Percentiles rank a stretch among this genome's conserved stretches.
These are phyloP conservation scores for Petrolisthes manimaculis DNA, from an alignment of 2,888 invertebrate genomes.

Conservation along the genomic window DNA sequence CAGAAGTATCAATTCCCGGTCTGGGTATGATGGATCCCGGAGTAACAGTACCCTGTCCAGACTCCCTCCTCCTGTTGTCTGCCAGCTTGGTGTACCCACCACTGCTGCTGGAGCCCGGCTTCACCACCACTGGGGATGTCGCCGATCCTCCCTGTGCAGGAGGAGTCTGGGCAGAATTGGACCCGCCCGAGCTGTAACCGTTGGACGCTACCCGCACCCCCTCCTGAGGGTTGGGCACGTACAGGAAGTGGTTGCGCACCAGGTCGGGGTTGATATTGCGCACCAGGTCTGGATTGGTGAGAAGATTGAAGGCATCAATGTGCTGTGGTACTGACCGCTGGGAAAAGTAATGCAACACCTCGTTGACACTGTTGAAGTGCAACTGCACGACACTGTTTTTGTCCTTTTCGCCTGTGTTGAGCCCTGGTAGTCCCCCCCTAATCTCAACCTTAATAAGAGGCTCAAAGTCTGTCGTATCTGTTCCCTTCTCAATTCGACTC, in stretches of 20 bases:
- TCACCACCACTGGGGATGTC: conserved; percentile 55
- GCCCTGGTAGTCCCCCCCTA: conserved; percentile 63
- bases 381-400: conserved; percentile 63
- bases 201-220: conserved; percentile 63
- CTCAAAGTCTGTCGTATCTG: conserved; percentile 64
- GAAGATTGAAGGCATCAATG: conserved; percentile 64
- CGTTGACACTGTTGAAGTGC: conserved; percentile 64
- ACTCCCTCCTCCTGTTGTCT: conserved; percentile 56
- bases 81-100: conserved; percentile 49
- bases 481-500: conserved; percentile 61
- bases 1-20: conserved; percentile 86
- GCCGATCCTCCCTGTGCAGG: conserved; percentile 50
- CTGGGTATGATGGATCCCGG: conserved; percentile 61
- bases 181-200: conserved; percentile 61
- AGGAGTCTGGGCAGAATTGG: conserved; percentile 59
- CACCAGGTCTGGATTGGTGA: conserved; percentile 64
- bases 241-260: conserved; percentile 65
- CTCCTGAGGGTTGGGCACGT: conserved; percentile 65
- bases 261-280: conserved; percentile 65
- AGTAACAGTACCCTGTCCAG: conserved; percentile 38
- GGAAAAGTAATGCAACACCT: conserved; percentile 65
- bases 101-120: conserved; percentile 51
- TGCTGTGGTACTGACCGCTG: conserved; percentile 64
- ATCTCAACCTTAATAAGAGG: conserved; percentile 64
- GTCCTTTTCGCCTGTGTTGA: conserved; percentile 63